Conservation (phyloP, 2,797 vertebrate species). For the Stomatorhinus walkeri region DNA sequence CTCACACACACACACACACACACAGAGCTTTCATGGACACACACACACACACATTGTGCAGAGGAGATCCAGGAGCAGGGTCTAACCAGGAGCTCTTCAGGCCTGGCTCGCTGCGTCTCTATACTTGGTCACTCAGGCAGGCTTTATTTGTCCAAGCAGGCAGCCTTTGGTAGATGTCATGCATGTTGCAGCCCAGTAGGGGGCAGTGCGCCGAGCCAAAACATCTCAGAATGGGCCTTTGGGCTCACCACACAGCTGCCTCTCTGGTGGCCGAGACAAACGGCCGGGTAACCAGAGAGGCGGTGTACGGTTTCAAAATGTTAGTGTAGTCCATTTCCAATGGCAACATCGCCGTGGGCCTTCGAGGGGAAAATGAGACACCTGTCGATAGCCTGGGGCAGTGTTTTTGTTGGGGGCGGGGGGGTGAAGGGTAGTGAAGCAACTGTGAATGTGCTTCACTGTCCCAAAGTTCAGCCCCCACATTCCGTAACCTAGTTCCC, state of each 20-base stretch:
- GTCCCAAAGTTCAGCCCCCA: not conserved
- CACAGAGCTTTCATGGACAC: not conserved
- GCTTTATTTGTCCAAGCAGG: not conserved
- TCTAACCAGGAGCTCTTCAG: not conserved
- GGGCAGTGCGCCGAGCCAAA: not conserved
- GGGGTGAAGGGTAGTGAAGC: not conserved
- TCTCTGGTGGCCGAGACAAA: constrained; percentile 19
- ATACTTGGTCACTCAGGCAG: not conserved
- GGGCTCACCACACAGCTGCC: constrained; percentile 41
- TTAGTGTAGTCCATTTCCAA: constrained; percentile 47
- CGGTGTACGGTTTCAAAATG: constrained; percentile 52
- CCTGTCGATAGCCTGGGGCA: constrained; percentile 42
- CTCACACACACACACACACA: not conserved
- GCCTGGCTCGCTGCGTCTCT: not conserved
- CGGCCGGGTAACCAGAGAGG: constrained; percentile 43
- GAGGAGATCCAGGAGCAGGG: not conserved
- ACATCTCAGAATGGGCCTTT: constrained; percentile 34
- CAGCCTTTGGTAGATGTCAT: not conserved
- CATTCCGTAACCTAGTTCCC: not conserved
- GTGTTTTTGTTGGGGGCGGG: constrained; percentile 31
- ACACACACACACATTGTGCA: not conserved
- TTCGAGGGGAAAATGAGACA: constrained; percentile 41
- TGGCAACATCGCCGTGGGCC: constrained; percentile 38
- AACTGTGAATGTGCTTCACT: not conserved
- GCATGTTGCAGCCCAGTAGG: not conserved